A percentile compares a stretch with the other conserved stretches of the same genome.
phyloP scores from a whole-genome alignment of 2,888 invertebrate species.

The Sthenelais limicola region DNA sequence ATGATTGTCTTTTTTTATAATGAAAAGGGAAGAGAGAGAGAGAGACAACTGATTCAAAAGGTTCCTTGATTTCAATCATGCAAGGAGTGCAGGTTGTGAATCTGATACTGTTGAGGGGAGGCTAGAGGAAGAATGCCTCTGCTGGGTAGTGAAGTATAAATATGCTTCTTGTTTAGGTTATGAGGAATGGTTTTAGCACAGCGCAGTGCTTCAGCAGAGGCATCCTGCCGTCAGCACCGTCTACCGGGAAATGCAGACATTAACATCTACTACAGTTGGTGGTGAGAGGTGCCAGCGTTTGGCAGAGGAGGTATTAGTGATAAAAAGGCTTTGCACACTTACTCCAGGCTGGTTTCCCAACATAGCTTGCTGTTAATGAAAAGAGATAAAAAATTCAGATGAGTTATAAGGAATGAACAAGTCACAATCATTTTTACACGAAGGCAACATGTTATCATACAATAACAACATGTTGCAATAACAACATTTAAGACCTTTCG shows the following conservation, averaged over 20 bases:
- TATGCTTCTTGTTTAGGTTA: too few species aligned
- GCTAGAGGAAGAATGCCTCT: slow-evolving; percentile 3
- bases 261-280: slow-evolving; percentile 28
- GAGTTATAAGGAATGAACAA: too few species aligned
- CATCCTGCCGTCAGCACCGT: background rate
- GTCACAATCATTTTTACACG: too few species aligned
- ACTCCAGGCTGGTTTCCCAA: slow-evolving; percentile 33
- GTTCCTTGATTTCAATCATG: slow-evolving; percentile 13
- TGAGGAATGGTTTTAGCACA: too few species aligned
- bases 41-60: background rate
- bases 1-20: background rate
- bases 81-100: slow-evolving; percentile 22
- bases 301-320: background rate
- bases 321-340: slow-evolving; percentile 28
- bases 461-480: too few species aligned
- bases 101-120: background rate
- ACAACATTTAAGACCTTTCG: too few species aligned
- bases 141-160: too few species aligned
- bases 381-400: slow-evolving; percentile 7
- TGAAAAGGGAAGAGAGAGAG: background rate
- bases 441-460: too few species aligned
- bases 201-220: too few species aligned
- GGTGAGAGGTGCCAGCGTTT: slow-evolving; percentile 21
- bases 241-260: slow-evolving; percentile 28
- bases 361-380: slow-evolving; percentile 37